Base-by-base conservation (phyloP, 2,113 vertebrate species). In the Plecturocebus donacophilus region DNA sequence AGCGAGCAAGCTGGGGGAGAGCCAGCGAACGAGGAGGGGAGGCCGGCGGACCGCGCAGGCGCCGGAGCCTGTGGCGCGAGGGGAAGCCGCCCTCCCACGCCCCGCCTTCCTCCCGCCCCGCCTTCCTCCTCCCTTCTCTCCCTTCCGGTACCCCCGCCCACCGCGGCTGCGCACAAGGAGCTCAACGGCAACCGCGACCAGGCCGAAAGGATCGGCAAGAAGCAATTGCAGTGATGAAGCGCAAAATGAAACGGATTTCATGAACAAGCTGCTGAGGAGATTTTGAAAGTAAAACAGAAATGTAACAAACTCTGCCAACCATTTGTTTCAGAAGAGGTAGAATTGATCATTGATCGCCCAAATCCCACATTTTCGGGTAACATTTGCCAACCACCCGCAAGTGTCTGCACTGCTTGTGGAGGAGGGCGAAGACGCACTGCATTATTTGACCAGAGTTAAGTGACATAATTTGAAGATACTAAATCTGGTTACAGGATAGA, bases 401-500 rank as follows among this genome's bases (percentile, higher is more conserved):
- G 99, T 99, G 98, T 99, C 99, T 98, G 99, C 99, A 98, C 99
- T 99, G 98, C 99, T 99, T 98, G 99, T 99, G 97, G 99, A 99
- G 97, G 61, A 32, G 12, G 61, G 32, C 27, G 27, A 64, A 32
- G 27, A 64, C 12, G 12, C 27, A 32, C 61, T 64, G 61, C 61
- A 64, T 64, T 64, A 64, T 64, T 14, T 64, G 61, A 64, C 27
- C 99, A 99, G 99, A 98, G 99, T 99, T 80, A 99, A 97, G 99
- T 99, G 99, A 99, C 99, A 97, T 99, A 99, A 98, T 99, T 99
- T 97, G 99, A 99, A 99, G 99, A 99, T 98, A 99, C 99, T 99
- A 99, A 99, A 99, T 99, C 99, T 95, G 99, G 99, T 99, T 99
- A 99, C 99, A 99, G 99, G 99, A 99, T 99, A 99, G 98, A 99